phyloP scores from a whole-genome alignment of 2,888 invertebrate species.

The Hydroisotoma schaefferi region DNA sequence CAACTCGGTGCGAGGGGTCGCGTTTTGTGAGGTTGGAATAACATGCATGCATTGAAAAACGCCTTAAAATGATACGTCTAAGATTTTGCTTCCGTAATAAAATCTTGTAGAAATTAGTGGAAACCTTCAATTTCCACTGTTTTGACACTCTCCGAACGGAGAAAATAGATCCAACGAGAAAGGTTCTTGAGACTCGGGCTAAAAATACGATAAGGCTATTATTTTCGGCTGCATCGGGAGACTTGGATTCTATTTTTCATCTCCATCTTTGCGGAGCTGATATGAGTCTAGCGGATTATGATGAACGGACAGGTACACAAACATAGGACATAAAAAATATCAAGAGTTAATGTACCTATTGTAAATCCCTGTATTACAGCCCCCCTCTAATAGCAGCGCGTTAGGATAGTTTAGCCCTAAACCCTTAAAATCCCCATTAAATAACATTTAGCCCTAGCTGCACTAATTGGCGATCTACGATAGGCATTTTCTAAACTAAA shows the following conservation, averaged over 20 bases:
- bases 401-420: no score
- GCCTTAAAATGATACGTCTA: not conserved
- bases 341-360: no score
- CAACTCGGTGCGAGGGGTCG: constrained; percentile 55
- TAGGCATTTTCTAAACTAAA: no score
- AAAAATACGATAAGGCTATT: constrained; percentile 86
- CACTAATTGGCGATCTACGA: no score
- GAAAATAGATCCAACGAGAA: constrained; percentile 57
- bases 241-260: constrained; percentile 67
- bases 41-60: not conserved
- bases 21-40: constrained; percentile 55
- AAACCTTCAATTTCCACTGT: constrained; percentile 59
- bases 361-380: no score
- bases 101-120: constrained; percentile 54
- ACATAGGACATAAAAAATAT: no score
- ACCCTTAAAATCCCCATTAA: no score
- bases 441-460: no score
- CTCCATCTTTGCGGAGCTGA: constrained; percentile 76
- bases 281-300: constrained; percentile 88
- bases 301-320: constrained; percentile 62
- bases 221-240: constrained; percentile 93
- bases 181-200: constrained; percentile 70
- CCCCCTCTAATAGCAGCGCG: no score
- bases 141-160: constrained; percentile 57
- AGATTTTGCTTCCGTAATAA: not conserved